These are phyloP conservation scores for Diplogasteroides magnus DNA, from an alignment of 1,140 invertebrate genomes.

Conservation along the genomic window DNA sequence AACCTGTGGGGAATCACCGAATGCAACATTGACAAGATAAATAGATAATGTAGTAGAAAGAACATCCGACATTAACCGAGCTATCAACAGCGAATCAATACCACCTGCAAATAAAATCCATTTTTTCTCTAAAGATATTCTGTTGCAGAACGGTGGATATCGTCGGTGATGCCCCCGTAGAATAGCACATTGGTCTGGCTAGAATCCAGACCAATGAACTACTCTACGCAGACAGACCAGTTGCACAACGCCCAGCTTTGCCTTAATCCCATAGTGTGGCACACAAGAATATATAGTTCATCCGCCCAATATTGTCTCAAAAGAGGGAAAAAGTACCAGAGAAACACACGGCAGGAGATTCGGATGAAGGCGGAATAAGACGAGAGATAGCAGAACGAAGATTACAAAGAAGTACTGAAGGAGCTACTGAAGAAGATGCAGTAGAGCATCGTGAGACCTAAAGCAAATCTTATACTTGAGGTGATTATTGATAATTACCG, in stretches of 20 bases:
- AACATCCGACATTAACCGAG: background rate
- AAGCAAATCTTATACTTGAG: background rate
- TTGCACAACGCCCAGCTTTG: no score
- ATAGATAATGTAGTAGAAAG: background rate
- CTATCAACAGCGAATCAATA: background rate
- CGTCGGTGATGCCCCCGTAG: no score
- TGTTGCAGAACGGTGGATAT: no score
- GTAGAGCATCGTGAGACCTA: no score
- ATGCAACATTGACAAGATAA: background rate
- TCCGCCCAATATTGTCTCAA: no score
- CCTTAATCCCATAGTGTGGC: no score
- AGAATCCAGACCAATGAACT: no score
- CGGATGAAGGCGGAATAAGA: background rate
- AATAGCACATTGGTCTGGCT: no score
- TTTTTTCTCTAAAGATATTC: no score
- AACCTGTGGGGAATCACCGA: background rate
- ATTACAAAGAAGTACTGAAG: background rate
- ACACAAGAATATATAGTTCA: no score
- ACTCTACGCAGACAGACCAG: no score
- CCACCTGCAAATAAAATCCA: background rate
- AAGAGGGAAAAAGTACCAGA: background rate
- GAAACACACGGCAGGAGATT: background rate
- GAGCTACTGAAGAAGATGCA: background rate
- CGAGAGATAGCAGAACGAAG: background rate
- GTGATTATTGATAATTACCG: background rate